Evolutionary conservation across 2,113 vertebrate genomes (phyloP).

Genomic region (Tachuris rubrigastra): DNA sequence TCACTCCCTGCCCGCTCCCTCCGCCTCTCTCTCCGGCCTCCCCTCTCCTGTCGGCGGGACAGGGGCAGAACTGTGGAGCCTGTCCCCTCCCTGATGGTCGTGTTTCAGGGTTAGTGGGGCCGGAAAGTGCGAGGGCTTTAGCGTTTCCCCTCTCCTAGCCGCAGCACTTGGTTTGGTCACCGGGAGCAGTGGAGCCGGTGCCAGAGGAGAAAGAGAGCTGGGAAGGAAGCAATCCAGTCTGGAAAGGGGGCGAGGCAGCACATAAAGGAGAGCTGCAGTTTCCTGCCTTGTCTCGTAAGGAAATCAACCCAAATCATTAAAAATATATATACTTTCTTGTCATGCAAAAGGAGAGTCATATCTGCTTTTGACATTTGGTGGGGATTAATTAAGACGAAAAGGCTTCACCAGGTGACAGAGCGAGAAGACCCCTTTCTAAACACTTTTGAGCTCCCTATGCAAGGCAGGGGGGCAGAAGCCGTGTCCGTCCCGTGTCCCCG

Average conservation of each 20-base stretch:
- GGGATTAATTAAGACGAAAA: not conserved
- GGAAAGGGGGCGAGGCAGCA: not conserved
- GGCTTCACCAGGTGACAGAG: not conserved
- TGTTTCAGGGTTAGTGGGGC: not conserved
- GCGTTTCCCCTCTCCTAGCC: not conserved
- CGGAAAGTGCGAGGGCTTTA: not conserved
- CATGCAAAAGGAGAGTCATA: not conserved
- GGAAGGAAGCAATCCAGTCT: not conserved
- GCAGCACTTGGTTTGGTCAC: not conserved
- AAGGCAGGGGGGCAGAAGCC: not conserved
- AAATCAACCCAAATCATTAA: not conserved
- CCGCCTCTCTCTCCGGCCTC: not conserved
- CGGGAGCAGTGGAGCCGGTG: not conserved
- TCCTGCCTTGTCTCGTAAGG: conserved; percentile 1
- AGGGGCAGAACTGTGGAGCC: not conserved
- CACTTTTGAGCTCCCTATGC: not conserved
- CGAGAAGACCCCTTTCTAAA: not conserved
- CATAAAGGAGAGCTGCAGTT: not conserved
- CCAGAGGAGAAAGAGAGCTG: not conserved
- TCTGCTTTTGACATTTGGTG: conserved; percentile 24
- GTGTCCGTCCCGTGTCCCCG: no score
- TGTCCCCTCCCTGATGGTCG: not conserved
- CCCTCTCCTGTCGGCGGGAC: not conserved
- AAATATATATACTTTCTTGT: not conserved
- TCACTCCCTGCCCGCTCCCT: not conserved